A percentile compares a stretch with the other conserved stretches of the same genome.
phyloP scores from a whole-genome alignment of 2,797 vertebrate species.

The Anableps anableps region DNA sequence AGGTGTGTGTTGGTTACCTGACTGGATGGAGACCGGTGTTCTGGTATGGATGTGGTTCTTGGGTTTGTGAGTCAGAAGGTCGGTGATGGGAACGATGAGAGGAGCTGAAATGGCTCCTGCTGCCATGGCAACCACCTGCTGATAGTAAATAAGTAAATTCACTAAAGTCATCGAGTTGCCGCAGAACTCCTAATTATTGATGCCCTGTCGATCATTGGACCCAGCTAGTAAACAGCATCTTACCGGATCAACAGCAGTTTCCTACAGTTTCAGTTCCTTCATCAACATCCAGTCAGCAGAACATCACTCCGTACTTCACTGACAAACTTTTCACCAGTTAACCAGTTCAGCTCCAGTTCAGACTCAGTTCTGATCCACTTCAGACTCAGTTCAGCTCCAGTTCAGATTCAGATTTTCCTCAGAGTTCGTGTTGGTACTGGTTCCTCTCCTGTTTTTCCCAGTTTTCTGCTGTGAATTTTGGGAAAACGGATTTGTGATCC shows the following conservation, averaged over 20 bases:
- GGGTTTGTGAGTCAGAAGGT: slow-evolving; percentile 16
- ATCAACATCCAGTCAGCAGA: too few species aligned
- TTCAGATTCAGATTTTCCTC: background rate
- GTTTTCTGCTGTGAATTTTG: too few species aligned
- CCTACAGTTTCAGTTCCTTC: too few species aligned
- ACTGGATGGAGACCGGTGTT: slow-evolving; percentile 65
- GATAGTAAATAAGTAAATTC: background rate
- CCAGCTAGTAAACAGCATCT: background rate
- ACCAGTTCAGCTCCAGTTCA: background rate
- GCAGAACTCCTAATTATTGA: background rate
- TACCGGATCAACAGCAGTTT: background rate
- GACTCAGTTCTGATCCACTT: too few species aligned
- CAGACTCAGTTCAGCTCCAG: background rate
- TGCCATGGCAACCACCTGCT: slow-evolving; percentile 44
- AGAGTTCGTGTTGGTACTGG: background rate
- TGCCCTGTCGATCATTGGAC: background rate
- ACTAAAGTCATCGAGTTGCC: background rate
- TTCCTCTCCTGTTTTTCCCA: background rate
- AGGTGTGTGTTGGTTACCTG: slow-evolving; percentile 44
- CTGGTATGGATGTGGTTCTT: slow-evolving; percentile 59
- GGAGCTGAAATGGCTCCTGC: slow-evolving; percentile 63
- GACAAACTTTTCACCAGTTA: background rate
- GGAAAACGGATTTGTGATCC: background rate
- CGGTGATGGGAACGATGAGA: slow-evolving; percentile 62
- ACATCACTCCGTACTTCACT: too few species aligned